Evolutionary conservation across 1,140 invertebrate species (phyloP).

Genomic region (Bombus vancouverensis): DNA sequence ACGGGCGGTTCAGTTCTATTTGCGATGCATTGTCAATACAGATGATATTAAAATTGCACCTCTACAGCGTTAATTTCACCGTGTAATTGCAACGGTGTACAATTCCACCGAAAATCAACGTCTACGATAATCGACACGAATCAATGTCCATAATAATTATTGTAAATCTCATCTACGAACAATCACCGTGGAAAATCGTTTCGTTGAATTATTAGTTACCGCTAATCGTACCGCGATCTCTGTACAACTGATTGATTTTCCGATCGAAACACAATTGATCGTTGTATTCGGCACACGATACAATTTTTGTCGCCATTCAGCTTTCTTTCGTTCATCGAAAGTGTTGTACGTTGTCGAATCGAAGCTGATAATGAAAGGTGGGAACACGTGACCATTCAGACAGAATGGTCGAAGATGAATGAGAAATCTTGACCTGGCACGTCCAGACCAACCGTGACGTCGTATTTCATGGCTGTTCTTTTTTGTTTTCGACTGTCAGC

Average conservation of each 20-base stretch:
- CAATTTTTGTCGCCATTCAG: slow-evolving; percentile 58
- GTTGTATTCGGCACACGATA: neutral
- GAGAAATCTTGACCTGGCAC: slow-evolving; percentile 5
- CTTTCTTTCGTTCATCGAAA: slow-evolving; percentile 62
- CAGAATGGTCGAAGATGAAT: slow-evolving; percentile 6
- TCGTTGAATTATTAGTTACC: slow-evolving; percentile 18
- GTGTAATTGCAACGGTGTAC: neutral
- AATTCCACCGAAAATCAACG: slow-evolving; percentile 8
- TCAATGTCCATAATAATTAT: neutral
- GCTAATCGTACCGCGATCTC: slow-evolving; percentile 41
- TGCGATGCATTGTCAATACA: neutral
- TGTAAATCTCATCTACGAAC: slow-evolving; percentile 14
- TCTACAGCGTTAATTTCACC: neutral
- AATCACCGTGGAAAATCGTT: slow-evolving; percentile 31
- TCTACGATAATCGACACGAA: slow-evolving; percentile 19
- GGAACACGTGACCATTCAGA: slow-evolving; percentile 1
- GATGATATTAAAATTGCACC: slow-evolving; percentile 12
- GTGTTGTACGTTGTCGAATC: slow-evolving; percentile 55
- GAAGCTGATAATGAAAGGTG: slow-evolving; percentile 50
- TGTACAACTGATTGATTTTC: slow-evolving; percentile 19
- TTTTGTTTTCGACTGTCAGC: neutral
- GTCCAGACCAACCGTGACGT: slow-evolving; percentile 12
- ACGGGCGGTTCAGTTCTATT: neutral
- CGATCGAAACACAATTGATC: slow-evolving; percentile 12
- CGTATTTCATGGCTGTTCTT: neutral